phyloP scores from a whole-genome alignment of 2,113 vertebrate genomes.

The Lates calcarifer region DNA sequence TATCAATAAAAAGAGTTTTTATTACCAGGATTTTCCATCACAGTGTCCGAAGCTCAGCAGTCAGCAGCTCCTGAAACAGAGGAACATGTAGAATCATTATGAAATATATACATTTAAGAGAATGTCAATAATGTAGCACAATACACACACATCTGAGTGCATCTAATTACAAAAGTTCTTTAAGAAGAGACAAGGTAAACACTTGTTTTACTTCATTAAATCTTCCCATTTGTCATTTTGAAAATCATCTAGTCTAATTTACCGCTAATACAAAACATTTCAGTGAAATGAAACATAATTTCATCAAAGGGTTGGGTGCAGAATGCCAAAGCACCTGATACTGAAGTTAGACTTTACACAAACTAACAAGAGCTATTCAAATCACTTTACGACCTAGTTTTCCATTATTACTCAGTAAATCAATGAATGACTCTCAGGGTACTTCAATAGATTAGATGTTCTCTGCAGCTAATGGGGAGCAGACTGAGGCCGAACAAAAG shows the following conservation, averaged over 20 bases:
- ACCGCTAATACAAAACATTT: background rate
- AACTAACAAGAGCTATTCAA: background rate
- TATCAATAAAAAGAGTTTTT: too few species aligned
- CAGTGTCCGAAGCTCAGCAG: slow-evolving; percentile 62
- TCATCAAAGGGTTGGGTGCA: background rate
- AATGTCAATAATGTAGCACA: background rate
- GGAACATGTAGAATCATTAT: background rate
- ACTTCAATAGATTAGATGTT: slow-evolving; percentile 22
- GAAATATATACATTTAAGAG: background rate
- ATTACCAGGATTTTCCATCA: slow-evolving; percentile 84
- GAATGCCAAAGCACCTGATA: background rate
- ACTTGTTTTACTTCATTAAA: background rate
- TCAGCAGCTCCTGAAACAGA: slow-evolving; percentile 70
- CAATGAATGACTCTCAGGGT: slow-evolving; percentile 26
- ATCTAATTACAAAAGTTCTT: background rate
- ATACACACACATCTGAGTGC: background rate
- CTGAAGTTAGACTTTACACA: background rate
- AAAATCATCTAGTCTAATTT: background rate
- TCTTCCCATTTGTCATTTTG: background rate
- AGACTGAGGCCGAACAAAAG: slow-evolving; percentile 26
- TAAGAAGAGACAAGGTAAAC: background rate
- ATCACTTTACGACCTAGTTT: background rate
- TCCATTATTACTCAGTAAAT: slow-evolving; percentile 10
- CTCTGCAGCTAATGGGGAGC: slow-evolving; percentile 19
- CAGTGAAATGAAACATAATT: background rate